phyloP scores from a whole-genome alignment of 2,888 invertebrate species.

The Acronicta aceris region DNA sequence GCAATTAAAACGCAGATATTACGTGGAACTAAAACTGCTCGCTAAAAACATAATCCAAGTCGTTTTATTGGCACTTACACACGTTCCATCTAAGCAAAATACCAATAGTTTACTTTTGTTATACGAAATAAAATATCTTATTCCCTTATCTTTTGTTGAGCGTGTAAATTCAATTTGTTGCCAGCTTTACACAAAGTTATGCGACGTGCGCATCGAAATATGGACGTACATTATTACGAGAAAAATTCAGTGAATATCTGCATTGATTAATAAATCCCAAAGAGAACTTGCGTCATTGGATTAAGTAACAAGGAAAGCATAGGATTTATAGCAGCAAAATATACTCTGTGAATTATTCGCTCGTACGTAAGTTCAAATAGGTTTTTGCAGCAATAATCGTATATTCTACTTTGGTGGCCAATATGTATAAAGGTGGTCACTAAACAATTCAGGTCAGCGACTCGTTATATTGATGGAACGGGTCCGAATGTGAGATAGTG shows the following conservation, averaged over 20 bases:
- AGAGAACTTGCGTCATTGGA: constrained; percentile 12
- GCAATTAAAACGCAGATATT: constrained; percentile 51
- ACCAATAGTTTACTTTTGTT: constrained; percentile 20
- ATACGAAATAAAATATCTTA: constrained; percentile 29
- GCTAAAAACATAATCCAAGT: constrained; percentile 46
- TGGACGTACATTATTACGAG: constrained; percentile 4
- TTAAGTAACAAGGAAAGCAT: constrained; percentile 17
- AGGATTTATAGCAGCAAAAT: constrained; percentile 30
- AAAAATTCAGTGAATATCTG: constrained; percentile 10
- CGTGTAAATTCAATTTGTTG: constrained; percentile 41
- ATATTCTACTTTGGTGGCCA: constrained; percentile 52
- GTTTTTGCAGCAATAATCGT: constrained; percentile 51
- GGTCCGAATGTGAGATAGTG: constrained; percentile 76
- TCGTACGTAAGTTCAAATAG: constrained; percentile 40
- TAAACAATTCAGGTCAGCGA: constrained; percentile 79
- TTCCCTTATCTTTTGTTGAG: constrained; percentile 18
- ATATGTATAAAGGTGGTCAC: constrained; percentile 70
- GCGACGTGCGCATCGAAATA: constrained; percentile 13
- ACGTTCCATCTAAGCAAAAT: constrained; percentile 22
- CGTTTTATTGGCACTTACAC: constrained; percentile 38
- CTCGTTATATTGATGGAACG: constrained; percentile 81
- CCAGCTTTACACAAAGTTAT: constrained; percentile 25
- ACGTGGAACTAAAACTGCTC: constrained; percentile 38
- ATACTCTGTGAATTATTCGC: constrained; percentile 34
- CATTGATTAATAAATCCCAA: constrained; percentile 24